phyloP scores from a whole-genome alignment of 1,140 invertebrate species.

The Eumaeus atala region DNA sequence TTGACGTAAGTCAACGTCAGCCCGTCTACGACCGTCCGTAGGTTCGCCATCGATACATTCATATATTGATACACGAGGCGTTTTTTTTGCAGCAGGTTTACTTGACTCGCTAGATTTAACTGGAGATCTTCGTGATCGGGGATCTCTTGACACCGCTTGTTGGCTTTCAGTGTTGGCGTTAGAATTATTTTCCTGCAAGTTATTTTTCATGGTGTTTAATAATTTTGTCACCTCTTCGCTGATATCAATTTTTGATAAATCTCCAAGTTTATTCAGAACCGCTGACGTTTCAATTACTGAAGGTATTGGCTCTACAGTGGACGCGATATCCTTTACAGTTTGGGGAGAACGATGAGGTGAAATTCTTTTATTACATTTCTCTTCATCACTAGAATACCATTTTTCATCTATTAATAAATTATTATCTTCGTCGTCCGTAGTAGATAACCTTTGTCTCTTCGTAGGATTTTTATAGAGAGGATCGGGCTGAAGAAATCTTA shows the following conservation, averaged over 20 bases:
- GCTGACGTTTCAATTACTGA: constrained; percentile 63
- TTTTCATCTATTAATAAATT: constrained; percentile 78
- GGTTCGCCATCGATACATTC: constrained; percentile 69
- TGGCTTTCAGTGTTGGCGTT: constrained; percentile 31
- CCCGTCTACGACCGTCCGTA: constrained; percentile 60
- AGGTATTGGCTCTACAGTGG: constrained; percentile 48
- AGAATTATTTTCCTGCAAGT: constrained; percentile 52
- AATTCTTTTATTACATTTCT: constrained; percentile 65
- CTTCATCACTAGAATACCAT: constrained; percentile 87
- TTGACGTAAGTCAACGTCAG: constrained; percentile 77
- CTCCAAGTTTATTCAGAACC: constrained; percentile 80
- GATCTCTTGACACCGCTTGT: constrained; percentile 42
- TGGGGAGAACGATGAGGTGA: constrained; percentile 50
- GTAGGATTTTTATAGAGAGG: constrained; percentile 63
- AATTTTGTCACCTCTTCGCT: constrained; percentile 82
- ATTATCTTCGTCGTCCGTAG: constrained; percentile 74
- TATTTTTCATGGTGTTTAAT: constrained; percentile 78
- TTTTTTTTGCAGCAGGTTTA: constrained; percentile 42
- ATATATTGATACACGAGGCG: constrained; percentile 64
- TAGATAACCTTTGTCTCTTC: constrained; percentile 61
- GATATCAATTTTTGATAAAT: constrained; percentile 83
- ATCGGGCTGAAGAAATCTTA: constrained; percentile 59
- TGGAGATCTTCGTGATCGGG: constrained; percentile 51
- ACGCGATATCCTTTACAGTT: constrained; percentile 30
- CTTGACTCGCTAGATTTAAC: constrained; percentile 39